Evolutionary conservation across 2,797 vertebrate species (phyloP).

Genomic region (Peromyscus eremicus): DNA sequence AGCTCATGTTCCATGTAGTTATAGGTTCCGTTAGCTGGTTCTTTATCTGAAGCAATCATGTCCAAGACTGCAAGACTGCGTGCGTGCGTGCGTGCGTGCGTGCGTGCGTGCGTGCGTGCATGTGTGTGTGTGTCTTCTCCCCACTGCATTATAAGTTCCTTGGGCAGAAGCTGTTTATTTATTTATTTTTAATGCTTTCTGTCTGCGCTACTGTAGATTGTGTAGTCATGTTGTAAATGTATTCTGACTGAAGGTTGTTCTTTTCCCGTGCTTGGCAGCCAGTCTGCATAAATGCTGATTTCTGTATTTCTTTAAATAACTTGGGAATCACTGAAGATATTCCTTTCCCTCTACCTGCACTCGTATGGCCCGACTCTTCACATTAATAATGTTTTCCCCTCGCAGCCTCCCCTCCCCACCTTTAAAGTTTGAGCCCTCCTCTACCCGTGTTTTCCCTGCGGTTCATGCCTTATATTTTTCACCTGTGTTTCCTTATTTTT

Average conservation of each 20-base stretch:
- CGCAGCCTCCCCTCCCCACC: background rate
- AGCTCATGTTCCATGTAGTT: background rate
- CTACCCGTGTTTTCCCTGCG: background rate
- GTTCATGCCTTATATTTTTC: slow-evolving; percentile 51
- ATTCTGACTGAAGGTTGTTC: slow-evolving; percentile 29
- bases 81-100: no score
- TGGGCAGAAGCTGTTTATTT: background rate
- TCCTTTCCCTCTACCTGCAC: slow-evolving; percentile 13
- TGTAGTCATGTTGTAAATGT: slow-evolving; percentile 36
- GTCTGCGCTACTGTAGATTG: background rate
- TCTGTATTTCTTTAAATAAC: slow-evolving; percentile 55
- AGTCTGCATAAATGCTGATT: background rate
- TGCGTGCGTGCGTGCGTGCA: background rate
- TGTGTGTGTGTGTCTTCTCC: background rate
- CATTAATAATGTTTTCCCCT: slow-evolving; percentile 27
- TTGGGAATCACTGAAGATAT: background rate
- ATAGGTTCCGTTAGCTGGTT: background rate
- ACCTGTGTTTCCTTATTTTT: slow-evolving; percentile 66
- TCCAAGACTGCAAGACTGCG: no score
- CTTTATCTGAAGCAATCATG: background rate
- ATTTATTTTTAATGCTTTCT: background rate
- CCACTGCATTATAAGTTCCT: background rate
- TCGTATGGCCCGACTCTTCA: background rate
- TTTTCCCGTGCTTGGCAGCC: slow-evolving; percentile 23
- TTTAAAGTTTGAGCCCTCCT: slow-evolving; percentile 17